A percentile compares a stretch with the other conserved stretches of the same genome.
These are phyloP conservation scores for Calosoma granatense DNA, from an alignment of 1,140 invertebrate species.

Conservation along the genomic window DNA sequence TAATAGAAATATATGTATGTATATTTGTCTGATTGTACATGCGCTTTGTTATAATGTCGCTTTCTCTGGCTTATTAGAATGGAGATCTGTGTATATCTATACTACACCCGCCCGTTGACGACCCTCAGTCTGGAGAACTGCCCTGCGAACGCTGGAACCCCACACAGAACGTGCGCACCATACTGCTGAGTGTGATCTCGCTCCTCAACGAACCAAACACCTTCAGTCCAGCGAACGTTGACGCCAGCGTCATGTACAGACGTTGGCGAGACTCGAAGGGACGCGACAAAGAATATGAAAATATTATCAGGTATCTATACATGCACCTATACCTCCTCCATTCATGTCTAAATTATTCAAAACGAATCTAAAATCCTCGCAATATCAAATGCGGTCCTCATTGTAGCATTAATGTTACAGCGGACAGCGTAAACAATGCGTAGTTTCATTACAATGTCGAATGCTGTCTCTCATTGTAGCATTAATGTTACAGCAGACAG, in stretches of 20 bases:
- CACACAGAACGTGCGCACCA: constrained; percentile 97
- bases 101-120: constrained; percentile 96
- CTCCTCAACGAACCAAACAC: constrained; percentile 99
- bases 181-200: constrained; percentile 96
- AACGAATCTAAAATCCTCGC: too few relatives aligned
- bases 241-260: constrained; percentile 98
- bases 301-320: constrained; percentile 82
- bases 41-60: too few relatives aligned
- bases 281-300: constrained; percentile 98
- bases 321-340: neutral
- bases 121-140: constrained; percentile 96
- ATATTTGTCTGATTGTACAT: too few relatives aligned
- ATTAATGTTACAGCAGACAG: too few relatives aligned
- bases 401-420: too few relatives aligned
- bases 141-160: constrained; percentile 99
- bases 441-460: too few relatives aligned
- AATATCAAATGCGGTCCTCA: too few relatives aligned
- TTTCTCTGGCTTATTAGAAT: constrained; percentile 85
- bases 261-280: constrained; percentile 98
- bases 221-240: constrained; percentile 98
- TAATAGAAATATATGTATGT: too few relatives aligned
- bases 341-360: neutral
- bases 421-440: too few relatives aligned
- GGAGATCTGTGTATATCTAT: constrained; percentile 99
- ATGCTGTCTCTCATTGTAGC: too few relatives aligned